Evolutionary conservation across 2,888 invertebrate genomes (phyloP).

Genomic region (Thecocarcelia acutangulata): DNA sequence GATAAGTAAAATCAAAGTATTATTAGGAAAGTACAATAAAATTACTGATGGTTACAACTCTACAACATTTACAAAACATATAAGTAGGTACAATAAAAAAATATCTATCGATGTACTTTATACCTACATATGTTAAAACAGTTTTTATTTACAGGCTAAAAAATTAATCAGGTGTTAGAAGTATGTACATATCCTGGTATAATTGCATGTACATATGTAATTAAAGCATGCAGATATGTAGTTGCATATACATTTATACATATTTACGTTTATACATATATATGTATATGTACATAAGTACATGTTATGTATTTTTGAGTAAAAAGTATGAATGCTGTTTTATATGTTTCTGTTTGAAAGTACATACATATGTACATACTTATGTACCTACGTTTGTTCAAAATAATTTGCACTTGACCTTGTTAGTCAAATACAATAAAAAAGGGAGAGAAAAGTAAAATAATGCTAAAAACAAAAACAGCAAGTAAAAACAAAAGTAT

Average conservation of each 20-base stretch:
- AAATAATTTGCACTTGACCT: constrained; percentile 67
- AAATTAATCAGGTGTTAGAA: too few relatives aligned
- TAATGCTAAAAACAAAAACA: constrained; percentile 11
- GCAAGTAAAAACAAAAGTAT: constrained; percentile 12
- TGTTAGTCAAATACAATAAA: constrained; percentile 45
- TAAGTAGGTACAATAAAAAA: too few relatives aligned
- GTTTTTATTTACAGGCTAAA: too few relatives aligned
- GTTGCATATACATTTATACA: neutral
- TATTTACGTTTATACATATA: neutral
- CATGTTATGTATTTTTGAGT: neutral
- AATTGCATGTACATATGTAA: too few relatives aligned
- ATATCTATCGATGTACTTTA: too few relatives aligned
- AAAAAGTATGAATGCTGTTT: neutral
- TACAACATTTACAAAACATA: too few relatives aligned
- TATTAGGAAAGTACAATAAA: too few relatives aligned
- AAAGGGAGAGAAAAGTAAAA: constrained; percentile 16
- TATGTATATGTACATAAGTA: neutral
- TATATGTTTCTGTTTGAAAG: constrained; percentile 21
- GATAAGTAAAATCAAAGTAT: too few relatives aligned
- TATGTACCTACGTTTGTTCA: constrained; percentile 36
- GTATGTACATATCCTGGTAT: too few relatives aligned
- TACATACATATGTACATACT: neutral
- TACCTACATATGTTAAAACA: too few relatives aligned
- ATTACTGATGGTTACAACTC: too few relatives aligned
- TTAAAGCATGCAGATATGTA: too few relatives aligned